Evolutionary conservation across 64 coral and sea anemone species (phyloP).

Genomic region (Montipora foliosa): DNA sequence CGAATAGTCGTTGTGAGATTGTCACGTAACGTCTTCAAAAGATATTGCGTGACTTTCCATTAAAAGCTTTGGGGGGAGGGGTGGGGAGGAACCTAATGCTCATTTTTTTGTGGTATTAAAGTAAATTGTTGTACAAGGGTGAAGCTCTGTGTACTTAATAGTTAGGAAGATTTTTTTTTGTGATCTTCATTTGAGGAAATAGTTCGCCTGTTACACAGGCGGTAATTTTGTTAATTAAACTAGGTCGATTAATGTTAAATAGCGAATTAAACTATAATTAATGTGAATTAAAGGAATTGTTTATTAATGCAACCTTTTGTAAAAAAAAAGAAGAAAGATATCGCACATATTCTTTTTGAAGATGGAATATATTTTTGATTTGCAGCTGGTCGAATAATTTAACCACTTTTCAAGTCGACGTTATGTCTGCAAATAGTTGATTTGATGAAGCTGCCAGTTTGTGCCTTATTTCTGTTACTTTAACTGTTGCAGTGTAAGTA

Average conservation of each 20-base stretch:
- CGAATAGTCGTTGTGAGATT: too few relatives aligned
- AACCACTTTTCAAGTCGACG: not conserved
- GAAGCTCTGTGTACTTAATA: not conserved
- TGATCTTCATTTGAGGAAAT: not conserved
- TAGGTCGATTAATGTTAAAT: constrained; percentile 1
- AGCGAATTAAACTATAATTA: constrained; percentile 3
- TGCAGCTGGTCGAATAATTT: not conserved
- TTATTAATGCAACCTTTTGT: constrained; percentile 1
- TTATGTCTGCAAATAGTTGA: not conserved
- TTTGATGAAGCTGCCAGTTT: not conserved
- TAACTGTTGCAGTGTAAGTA: too few relatives aligned
- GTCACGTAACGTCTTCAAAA: too few relatives aligned
- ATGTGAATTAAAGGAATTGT: not conserved
- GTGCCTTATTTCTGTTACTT: too few relatives aligned
- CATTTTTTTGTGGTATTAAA: too few relatives aligned
- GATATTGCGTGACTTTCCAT: too few relatives aligned
- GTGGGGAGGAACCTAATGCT: too few relatives aligned
- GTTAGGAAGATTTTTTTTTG: not conserved
- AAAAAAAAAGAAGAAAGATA: not conserved
- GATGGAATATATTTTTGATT: not conserved
- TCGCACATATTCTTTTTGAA: not conserved
- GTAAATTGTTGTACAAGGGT: not conserved
- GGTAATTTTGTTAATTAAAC: not conserved
- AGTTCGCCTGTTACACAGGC: not conserved
- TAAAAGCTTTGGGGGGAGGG: too few relatives aligned